Evolutionary conservation across 53 echinoderm and acorn worm species (phyloP).

Genomic region (Glandiceps talaboti): DNA sequence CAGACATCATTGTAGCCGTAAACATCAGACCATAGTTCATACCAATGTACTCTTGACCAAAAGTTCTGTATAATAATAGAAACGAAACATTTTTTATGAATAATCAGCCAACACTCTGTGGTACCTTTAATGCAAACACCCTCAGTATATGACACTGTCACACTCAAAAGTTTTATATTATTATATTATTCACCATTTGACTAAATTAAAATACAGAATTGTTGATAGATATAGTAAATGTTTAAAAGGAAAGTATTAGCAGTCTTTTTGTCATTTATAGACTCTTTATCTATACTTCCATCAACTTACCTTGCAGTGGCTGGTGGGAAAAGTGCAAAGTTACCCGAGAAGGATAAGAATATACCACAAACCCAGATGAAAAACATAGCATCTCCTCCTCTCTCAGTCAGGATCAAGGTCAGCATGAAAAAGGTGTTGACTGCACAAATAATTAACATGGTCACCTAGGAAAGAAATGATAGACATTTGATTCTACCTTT

Average conservation of each 20-base stretch:
- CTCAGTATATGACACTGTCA: no score
- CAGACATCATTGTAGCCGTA: constrained; percentile 43
- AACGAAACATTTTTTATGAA: no score
- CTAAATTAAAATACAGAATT: no score
- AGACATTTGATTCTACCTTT: no score
- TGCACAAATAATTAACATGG: constrained; percentile 34
- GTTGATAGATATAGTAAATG: no score
- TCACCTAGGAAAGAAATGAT: constrained; percentile 8
- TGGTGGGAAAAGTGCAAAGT: constrained; percentile 76
- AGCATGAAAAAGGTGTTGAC: constrained; percentile 14
- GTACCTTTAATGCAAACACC: no score
- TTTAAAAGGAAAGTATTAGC: no score
- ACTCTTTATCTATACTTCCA: no score
- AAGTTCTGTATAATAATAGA: constrained; percentile 42
- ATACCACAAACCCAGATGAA: constrained; percentile 73
- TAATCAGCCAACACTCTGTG: no score
- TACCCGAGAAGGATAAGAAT: constrained; percentile 74
- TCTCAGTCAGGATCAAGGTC: constrained; percentile 26
- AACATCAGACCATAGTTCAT: constrained; percentile 77
- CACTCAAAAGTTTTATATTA: no score
- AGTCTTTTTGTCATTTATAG: no score
- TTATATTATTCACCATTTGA: no score
- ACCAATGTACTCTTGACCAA: constrained; percentile 67
- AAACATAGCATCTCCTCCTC: constrained; percentile 49
- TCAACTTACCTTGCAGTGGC: constrained; percentile 66